Conservation (phyloP, 2,888 invertebrate species). For the Tetramorium bicarinatum region DNA sequence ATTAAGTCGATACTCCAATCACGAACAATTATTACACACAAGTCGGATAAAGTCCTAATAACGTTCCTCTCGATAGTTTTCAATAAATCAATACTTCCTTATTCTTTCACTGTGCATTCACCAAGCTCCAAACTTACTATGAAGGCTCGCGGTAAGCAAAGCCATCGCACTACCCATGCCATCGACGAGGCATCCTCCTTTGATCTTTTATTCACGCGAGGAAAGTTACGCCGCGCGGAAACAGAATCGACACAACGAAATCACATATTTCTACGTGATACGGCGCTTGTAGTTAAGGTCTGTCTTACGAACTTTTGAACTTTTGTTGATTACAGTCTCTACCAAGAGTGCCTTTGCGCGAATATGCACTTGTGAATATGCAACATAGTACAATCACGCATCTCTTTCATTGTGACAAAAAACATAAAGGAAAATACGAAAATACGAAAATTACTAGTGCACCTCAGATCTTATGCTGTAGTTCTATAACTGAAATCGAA, state of each 20-base stretch:
- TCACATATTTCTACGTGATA: background rate
- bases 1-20: background rate
- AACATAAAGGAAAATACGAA: background rate
- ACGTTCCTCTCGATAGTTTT: background rate
- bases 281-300: background rate
- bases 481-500: background rate
- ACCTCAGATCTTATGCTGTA: background rate
- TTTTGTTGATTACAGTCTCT: conserved; percentile 9
- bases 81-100: background rate
- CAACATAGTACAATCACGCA: background rate
- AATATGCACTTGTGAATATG: background rate
- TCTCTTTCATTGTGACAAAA: conserved; percentile 24
- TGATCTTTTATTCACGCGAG: conserved; percentile 72
- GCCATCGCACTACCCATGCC: background rate
- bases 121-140: background rate
- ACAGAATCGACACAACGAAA: conserved; percentile 3
- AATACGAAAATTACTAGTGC: conserved; percentile 32
- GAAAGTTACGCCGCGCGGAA: background rate
- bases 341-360: background rate
- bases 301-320: background rate
- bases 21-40: background rate
- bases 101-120: background rate
- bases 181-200: conserved; percentile 39
- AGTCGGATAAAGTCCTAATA: background rate
- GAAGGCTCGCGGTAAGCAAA: background rate